phyloP scores from a whole-genome alignment of 1,140 invertebrate genomes.

The Anastrepha obliqua region DNA sequence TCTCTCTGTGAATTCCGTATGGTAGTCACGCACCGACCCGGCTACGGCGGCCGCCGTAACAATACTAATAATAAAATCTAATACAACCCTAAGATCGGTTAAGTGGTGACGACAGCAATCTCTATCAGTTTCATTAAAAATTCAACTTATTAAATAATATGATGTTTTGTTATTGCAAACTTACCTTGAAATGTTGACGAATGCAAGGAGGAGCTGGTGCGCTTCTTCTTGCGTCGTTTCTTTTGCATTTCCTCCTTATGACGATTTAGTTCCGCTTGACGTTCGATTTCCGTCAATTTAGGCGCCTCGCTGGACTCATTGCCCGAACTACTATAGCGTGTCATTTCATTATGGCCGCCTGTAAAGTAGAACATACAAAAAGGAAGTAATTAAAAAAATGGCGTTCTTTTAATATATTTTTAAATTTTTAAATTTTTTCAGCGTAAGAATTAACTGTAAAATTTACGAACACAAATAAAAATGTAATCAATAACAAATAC shows the following conservation, averaged over 20 bases:
- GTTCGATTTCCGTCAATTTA: constrained; percentile 72
- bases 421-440: background rate
- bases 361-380: constrained; percentile 54
- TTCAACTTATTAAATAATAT: too few relatives aligned
- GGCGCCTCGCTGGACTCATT: constrained; percentile 73
- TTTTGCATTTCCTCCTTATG: constrained; percentile 90
- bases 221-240: constrained; percentile 90
- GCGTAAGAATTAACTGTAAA: background rate
- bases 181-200: constrained; percentile 92
- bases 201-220: constrained; percentile 86
- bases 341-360: constrained; percentile 72
- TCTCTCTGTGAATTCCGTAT: too few relatives aligned
- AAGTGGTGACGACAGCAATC: too few relatives aligned
- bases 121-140: too few relatives aligned
- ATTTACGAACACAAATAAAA: background rate
- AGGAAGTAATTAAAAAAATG: background rate
- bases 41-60: too few relatives aligned
- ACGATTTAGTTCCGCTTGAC: constrained; percentile 78
- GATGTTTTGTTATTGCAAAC: background rate
- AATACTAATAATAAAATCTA: too few relatives aligned
- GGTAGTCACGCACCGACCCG: too few relatives aligned
- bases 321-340: constrained; percentile 73
- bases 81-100: too few relatives aligned
- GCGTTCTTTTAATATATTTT: background rate
- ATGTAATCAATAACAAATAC: too few relatives aligned